phyloP scores from a whole-genome alignment of 2,888 invertebrate species.

The Chaetoderma sp. region DNA sequence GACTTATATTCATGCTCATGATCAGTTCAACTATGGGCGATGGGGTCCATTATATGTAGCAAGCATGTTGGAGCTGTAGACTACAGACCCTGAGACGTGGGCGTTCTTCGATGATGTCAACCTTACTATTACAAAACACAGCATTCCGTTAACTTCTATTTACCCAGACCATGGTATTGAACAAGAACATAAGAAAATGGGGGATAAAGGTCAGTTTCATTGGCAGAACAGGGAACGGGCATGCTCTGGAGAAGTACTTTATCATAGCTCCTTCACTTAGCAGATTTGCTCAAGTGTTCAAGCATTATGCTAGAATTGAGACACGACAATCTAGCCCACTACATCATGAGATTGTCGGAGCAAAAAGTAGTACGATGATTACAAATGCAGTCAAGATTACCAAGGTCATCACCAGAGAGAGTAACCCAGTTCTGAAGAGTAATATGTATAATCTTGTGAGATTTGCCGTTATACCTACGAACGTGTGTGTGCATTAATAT shows the following conservation, averaged over 20 bases:
- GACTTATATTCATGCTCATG: background rate
- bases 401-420: background rate
- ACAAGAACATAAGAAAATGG: too few relatives aligned
- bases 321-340: background rate
- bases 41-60: background rate
- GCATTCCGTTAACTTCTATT: too few relatives aligned
- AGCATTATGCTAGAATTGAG: background rate
- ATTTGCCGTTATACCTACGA: background rate
- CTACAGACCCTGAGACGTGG: constrained; percentile 2
- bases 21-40: background rate
- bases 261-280: too few relatives aligned
- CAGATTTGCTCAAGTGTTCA: too few relatives aligned
- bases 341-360: background rate
- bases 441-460: background rate
- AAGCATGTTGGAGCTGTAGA: background rate
- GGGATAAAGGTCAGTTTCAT: too few relatives aligned
- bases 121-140: background rate
- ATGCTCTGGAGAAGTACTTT: too few relatives aligned
- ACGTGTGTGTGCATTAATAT: background rate
- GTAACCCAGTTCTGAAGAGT: background rate
- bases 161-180: too few relatives aligned
- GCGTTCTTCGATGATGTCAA: background rate
- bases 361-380: background rate
- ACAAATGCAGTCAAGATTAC: background rate
- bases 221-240: too few relatives aligned